A percentile compares a stretch with the other conserved stretches of the same genome.
Evolutionary conservation across 2,797 vertebrate genomes (phyloP).

Genomic region (Galago senegalensis): DNA sequence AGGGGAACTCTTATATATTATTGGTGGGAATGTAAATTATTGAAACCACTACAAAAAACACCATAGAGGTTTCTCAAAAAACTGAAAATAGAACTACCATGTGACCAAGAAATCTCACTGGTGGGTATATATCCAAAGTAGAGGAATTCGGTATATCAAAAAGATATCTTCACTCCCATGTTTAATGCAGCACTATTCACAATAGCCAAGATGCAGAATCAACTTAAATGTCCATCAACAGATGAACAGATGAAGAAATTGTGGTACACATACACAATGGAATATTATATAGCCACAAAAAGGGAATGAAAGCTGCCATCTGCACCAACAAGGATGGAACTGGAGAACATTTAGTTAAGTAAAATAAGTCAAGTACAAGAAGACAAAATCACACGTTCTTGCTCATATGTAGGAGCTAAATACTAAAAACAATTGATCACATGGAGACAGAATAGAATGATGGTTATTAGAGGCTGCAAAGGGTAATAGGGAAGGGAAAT

Average conservation of each 20-base stretch:
- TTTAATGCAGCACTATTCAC: background rate
- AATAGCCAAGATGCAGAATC: background rate
- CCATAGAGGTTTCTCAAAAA: background rate
- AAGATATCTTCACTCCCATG: background rate
- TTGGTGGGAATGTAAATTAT: background rate
- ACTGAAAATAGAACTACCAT: background rate
- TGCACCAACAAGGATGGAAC: too few relatives aligned
- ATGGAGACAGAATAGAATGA: too few relatives aligned
- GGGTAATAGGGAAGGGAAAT: too few relatives aligned
- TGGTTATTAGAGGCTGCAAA: too few relatives aligned
- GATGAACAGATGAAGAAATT: background rate
- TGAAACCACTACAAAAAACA: background rate
- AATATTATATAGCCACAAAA: too few relatives aligned
- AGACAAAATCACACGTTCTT: too few relatives aligned
- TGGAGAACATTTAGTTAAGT: too few relatives aligned
- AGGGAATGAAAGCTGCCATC: too few relatives aligned
- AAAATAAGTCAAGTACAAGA: too few relatives aligned
- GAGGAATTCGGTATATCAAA: background rate
- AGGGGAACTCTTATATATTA: background rate
- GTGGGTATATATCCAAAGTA: background rate
- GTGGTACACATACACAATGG: too few relatives aligned
- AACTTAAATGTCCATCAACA: background rate
- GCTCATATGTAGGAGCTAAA: too few relatives aligned
- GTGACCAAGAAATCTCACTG: background rate
- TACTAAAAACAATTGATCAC: too few relatives aligned